phyloP scores from a whole-genome alignment of 2,888 invertebrate species.

The Caenorhabditis becei region DNA sequence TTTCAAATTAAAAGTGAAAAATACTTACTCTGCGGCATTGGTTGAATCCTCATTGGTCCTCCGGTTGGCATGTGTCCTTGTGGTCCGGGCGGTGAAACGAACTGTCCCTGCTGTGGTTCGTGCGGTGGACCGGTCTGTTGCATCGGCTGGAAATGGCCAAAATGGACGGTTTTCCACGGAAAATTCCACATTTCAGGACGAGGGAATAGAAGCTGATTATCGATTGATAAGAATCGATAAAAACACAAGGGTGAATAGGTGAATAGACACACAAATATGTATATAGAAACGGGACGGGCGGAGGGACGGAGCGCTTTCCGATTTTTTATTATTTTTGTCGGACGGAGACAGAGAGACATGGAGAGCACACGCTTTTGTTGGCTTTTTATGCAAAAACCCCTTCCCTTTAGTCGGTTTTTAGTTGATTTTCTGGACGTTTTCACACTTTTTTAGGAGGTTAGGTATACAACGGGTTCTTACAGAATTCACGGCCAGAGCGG shows the following conservation, averaged over 20 bases:
- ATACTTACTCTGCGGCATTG: slow-evolving; percentile 32
- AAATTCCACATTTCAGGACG: no score
- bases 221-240: slow-evolving; percentile 16
- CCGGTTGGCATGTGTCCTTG: slow-evolving; percentile 1
- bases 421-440: neutral
- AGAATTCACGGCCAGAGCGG: slow-evolving; percentile 41
- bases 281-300: slow-evolving; percentile 14
- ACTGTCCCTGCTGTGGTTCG: slow-evolving; percentile 32
- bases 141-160: slow-evolving; percentile 37
- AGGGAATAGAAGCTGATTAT: slow-evolving; percentile 26
- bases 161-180: neutral
- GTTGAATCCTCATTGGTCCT: slow-evolving; percentile 40
- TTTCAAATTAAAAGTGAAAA: no score
- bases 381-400: slow-evolving; percentile 12
- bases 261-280: slow-evolving; percentile 23
- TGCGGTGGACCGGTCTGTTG: no score
- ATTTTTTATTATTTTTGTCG: slow-evolving; percentile 22
- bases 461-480: slow-evolving; percentile 11
- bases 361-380: neutral
- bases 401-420: no score
- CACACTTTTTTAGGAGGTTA: neutral
- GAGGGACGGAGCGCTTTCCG: slow-evolving; percentile 20
- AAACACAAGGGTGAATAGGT: neutral
- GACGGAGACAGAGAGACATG: slow-evolving; percentile 12
- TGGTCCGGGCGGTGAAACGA: slow-evolving; percentile 12